These are phyloP conservation scores for Urechis unicinctus DNA, from an alignment of 2,888 invertebrate genomes.

Conservation along the genomic window DNA sequence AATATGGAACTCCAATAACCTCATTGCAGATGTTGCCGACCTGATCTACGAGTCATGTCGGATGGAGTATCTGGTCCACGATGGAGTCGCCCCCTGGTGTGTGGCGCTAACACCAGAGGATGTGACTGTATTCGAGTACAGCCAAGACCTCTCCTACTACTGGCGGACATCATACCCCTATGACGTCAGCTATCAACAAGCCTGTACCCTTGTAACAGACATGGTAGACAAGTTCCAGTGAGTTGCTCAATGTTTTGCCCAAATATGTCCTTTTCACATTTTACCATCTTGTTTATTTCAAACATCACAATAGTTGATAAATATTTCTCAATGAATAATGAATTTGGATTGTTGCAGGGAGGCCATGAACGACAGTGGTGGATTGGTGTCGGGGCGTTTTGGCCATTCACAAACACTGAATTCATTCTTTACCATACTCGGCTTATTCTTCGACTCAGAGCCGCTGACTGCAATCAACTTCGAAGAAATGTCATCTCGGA, in stretches of 20 bases:
- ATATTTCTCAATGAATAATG: too few species aligned
- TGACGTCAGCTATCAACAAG: slow-evolving; percentile 7
- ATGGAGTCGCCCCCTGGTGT: slow-evolving; percentile 10
- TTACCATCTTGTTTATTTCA: too few species aligned
- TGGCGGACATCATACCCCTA: slow-evolving; percentile 7
- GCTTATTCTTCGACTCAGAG: slow-evolving; percentile 3
- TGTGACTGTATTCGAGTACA: slow-evolving; percentile 6
- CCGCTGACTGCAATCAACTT: slow-evolving; percentile 1
- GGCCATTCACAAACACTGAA: slow-evolving; percentile 4
- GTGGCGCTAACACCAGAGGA: neutral
- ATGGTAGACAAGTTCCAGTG: slow-evolving; percentile 2
- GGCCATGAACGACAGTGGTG: neutral
- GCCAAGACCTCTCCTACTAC: slow-evolving; percentile 9
- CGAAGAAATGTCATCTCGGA: neutral
- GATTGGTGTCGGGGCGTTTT: neutral
- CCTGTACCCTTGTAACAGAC: slow-evolving; percentile 7
- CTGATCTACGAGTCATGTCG: slow-evolving; percentile 9
- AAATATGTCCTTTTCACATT: too few species aligned
- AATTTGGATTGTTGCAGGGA: too few species aligned
- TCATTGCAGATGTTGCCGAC: neutral
- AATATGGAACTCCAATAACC: too few species aligned
- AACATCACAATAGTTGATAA: too few species aligned
- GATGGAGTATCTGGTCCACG: slow-evolving; percentile 4
- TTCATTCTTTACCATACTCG: slow-evolving; percentile 1
- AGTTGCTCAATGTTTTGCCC: too few species aligned